Evolutionary conservation across 2,797 vertebrate genomes (phyloP), one percentile per base, ranked within the genome.

Genomic region (Molossus molossus): DNA sequence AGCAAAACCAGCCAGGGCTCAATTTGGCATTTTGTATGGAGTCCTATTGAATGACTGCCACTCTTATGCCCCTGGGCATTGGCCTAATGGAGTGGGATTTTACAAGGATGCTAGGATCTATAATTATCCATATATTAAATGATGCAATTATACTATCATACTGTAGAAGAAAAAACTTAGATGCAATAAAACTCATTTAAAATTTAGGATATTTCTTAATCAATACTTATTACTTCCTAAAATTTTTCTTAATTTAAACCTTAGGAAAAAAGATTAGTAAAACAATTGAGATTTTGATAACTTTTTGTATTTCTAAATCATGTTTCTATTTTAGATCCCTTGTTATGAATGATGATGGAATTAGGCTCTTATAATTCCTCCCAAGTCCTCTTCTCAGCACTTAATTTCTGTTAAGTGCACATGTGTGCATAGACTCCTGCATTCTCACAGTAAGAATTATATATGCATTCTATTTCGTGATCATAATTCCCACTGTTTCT

Each of bases 91-190:
- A 80, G 25, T 60, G 57, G 29, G 33, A 58, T 57, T 94, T 87
- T 62, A 45, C 33, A 92, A 94, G 88, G 45, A n/a, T 50, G 33
- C 15, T 33, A 90, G 62, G 1, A 50, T 91, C 2, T 72, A 9
- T 14, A 73, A 45, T 13, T 37, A 83, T 89, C 37, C 10, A 21
- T 62, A 62, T 85, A 48, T 86, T 82, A 96, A 95, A 92, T 45
- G 82, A 92, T 86, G 9, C 62, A 60, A 93, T 62, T 73, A 76
- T 76, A 76, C 25, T 91, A 50, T 18, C 6, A 60, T 95, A 87
- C 81, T 60, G 10, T 65, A 60, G 17, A 55, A 93, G 58, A 79
- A 76, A 62, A 86, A 72, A 4, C 2, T 40, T 73, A 87, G 89
- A 17, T 20, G 25, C 4, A 83, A 25, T 76, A 76, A 79, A 94